phyloP scores from a whole-genome alignment of 2,113 vertebrate genomes.

The Smithornis capensis region DNA sequence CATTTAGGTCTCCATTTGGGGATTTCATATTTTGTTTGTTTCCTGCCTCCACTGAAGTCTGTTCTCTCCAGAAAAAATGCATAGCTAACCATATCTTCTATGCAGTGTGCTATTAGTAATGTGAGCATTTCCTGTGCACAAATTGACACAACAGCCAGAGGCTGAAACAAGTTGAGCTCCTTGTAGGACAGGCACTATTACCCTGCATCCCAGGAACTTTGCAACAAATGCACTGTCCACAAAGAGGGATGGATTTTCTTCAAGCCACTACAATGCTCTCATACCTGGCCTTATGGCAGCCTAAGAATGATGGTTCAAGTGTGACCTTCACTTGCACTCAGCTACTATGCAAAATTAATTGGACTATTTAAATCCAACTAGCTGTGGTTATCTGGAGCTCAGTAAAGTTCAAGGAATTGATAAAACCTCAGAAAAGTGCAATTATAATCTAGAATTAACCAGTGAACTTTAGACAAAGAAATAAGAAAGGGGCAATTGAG shows the following conservation, averaged over 20 bases:
- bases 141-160: not conserved
- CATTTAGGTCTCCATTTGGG: not conserved
- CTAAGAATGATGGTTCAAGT: not conserved
- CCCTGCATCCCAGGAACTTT: not conserved
- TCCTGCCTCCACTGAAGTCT: not conserved
- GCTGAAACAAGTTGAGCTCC: not conserved
- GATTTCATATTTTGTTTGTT: not conserved
- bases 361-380: slow-evolving; percentile 20
- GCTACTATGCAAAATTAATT: slow-evolving; percentile 1
- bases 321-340: not conserved
- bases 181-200: not conserved
- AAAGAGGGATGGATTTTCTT: not conserved
- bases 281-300: not conserved
- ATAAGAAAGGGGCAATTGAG: not conserved
- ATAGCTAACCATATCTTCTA: not conserved
- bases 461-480: not conserved
- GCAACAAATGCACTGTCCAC: not conserved
- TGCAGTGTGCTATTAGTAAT: not conserved
- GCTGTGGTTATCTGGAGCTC: not conserved
- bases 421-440: not conserved
- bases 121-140: not conserved
- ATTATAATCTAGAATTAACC: slow-evolving; percentile 34
- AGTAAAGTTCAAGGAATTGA: not conserved
- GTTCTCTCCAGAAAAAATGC: not conserved
- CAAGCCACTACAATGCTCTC: not conserved